Base-by-base conservation (phyloP, 2,113 vertebrate genomes). In the Hucho hucho region DNA sequence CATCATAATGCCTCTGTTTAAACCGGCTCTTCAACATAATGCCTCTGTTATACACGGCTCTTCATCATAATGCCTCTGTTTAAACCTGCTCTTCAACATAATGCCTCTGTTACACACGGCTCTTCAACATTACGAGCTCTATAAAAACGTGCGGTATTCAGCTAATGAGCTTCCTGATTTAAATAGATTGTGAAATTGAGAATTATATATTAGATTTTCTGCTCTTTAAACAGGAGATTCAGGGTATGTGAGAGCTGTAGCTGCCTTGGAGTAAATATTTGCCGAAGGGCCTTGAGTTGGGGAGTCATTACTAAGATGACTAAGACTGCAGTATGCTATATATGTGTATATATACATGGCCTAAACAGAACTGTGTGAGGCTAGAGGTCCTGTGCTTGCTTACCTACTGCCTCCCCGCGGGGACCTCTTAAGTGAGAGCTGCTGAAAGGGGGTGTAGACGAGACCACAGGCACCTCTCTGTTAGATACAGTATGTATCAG, bases 171-270 rank as follows among this genome's bases (percentile, higher is more conserved):
- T 84, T 66, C 58, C 43, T 76, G 13, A 69, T 73, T 82, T 69
- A 85, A 87, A 77, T 75, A 73, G 74, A 81, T 85, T 81, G 77
- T 87, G 82, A 89, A 90, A 87, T 69, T 73, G 69, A 86, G 64
- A 83, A 79, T 79, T 79, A 80, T 64, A 69, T 77, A 64, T 86
- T 83, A 87, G 69, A 83, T 77, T 78, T 78, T 83, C 65, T 75
- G 47, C 79, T 81, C 24, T 78, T 77, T 81, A 79, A 81, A 81
- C 78, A 18, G 68, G 70, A 46, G 18, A 43, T 24, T 67, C 63
- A 22, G 79, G 72, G 58, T 69, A 69, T 18, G 64, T 14, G 12
- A 75, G 73, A 81, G 72, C 69, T 32, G 1, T 20, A 77, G 74
- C 64, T 46, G 70, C 68, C 49, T 83, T 47, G 16, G 49, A 64